A percentile compares a stretch with the other conserved stretches of the same genome.
These are phyloP conservation scores for Halisarca cf. caerulea DNA, from an alignment of 37 sponge, comb jelly and placozoan species.

Conservation along the genomic window DNA sequence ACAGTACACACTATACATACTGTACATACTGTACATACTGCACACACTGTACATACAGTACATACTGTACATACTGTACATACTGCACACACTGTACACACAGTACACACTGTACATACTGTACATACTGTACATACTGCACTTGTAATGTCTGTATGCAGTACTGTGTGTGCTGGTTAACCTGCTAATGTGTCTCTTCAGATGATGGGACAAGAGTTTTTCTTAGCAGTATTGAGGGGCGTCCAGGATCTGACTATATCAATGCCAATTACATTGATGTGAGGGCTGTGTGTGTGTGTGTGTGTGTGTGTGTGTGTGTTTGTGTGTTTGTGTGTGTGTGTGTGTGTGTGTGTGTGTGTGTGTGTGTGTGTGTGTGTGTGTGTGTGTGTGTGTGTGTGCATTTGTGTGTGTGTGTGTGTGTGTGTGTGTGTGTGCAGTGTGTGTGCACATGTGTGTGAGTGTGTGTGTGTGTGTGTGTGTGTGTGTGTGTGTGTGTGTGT, in stretches of 20 bases:
- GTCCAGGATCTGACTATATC: constrained; percentile 77
- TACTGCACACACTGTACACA: too few relatives aligned
- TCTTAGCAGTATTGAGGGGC: constrained; percentile 32
- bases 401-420: too few relatives aligned
- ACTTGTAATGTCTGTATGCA: neutral
- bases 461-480: neutral
- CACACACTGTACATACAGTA: too few relatives aligned
- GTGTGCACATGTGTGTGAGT: neutral
- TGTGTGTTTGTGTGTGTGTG: too few relatives aligned
- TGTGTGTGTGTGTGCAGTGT: too few relatives aligned
- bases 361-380: neutral
- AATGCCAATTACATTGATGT: constrained; percentile 89
- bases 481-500: neutral
- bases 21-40: too few relatives aligned
- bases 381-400: too few relatives aligned
- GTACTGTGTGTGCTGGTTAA: neutral
- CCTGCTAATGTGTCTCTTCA: constrained; percentile 14
- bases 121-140: neutral
- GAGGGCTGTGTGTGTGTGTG: neutral
- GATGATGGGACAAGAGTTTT: constrained; percentile 67
- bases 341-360: neutral
- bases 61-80: too few relatives aligned
- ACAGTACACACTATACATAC: too few relatives aligned
- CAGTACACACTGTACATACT: too few relatives aligned
- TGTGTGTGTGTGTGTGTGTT: too few relatives aligned